phyloP scores from a whole-genome alignment of 2,113 vertebrate species.

The Tringa solitaria region DNA sequence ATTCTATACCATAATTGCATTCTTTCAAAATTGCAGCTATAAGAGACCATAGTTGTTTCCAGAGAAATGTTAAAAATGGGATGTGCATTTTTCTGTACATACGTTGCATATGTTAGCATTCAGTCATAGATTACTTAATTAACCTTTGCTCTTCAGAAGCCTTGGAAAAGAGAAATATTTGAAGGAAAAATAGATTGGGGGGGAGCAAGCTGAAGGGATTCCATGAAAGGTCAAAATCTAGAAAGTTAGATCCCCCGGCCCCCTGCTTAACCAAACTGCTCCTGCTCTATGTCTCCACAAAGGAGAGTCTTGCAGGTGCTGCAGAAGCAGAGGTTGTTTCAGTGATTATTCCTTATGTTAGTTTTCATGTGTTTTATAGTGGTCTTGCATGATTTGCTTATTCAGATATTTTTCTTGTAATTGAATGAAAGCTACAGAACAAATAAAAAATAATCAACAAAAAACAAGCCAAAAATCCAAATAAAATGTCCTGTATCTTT shows the following conservation, averaged over 20 bases:
- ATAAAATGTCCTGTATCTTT: background rate
- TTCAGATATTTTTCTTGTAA: background rate
- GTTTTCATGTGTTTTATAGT: background rate
- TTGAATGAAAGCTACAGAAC: background rate
- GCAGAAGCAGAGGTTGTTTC: background rate
- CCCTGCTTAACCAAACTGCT: fast-evolving
- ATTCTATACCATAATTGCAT: slow-evolving; percentile 46
- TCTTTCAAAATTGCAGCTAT: slow-evolving; percentile 57
- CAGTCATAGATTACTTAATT: slow-evolving; percentile 37
- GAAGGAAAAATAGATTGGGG: background rate
- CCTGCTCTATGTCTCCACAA: background rate
- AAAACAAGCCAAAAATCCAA: background rate
- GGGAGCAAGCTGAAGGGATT: background rate
- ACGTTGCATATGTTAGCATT: slow-evolving; percentile 21
- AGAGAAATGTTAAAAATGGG: slow-evolving; percentile 45
- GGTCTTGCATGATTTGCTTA: background rate
- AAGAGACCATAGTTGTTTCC: slow-evolving; percentile 33
- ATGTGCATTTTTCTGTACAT: slow-evolving; percentile 24
- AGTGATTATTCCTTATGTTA: background rate
- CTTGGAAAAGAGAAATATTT: slow-evolving; percentile 12
- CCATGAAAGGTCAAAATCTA: slow-evolving; percentile 15
- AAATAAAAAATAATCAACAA: background rate
- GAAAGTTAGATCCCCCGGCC: background rate
- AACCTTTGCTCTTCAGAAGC: slow-evolving; percentile 42
- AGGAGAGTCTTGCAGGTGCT: background rate